A percentile compares a stretch with the other conserved stretches of the same genome.
phyloP scores from a whole-genome alignment of 1,140 invertebrate species.

The Octopus sinensis region DNA sequence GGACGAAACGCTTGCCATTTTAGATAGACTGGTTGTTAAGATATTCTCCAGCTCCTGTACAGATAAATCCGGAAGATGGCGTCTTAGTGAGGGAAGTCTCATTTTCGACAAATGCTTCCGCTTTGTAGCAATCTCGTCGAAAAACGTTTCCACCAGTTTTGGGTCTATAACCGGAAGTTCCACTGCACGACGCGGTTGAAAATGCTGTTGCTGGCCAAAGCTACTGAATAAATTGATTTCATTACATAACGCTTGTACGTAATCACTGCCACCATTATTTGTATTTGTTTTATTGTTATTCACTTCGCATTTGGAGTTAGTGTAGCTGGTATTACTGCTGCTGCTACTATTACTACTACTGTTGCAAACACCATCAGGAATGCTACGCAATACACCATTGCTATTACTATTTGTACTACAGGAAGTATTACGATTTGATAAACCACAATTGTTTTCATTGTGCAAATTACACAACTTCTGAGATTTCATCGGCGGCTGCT shows the following conservation, averaged over 20 bases:
- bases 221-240: no score
- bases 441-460: no score
- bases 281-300: no score
- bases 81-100: background rate
- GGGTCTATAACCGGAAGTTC: conserved; percentile 47
- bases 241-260: no score
- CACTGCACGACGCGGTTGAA: conserved; percentile 22
- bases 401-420: no score
- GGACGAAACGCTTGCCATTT: background rate
- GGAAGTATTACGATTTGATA: no score
- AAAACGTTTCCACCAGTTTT: conserved; percentile 47
- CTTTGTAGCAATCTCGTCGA: conserved; percentile 34
- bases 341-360: no score
- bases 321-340: background rate
- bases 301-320: background rate
- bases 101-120: background rate
- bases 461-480: no score
- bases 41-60: background rate
- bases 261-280: no score
- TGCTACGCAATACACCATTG: no score
- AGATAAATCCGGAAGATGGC: background rate
- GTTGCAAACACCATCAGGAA: no score
- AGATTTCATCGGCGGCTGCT: background rate
- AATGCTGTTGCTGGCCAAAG: background rate
- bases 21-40: background rate